These are phyloP conservation scores for Pluvianellus socialis DNA, from an alignment of 2,113 vertebrate genomes.

Conservation along the genomic window DNA sequence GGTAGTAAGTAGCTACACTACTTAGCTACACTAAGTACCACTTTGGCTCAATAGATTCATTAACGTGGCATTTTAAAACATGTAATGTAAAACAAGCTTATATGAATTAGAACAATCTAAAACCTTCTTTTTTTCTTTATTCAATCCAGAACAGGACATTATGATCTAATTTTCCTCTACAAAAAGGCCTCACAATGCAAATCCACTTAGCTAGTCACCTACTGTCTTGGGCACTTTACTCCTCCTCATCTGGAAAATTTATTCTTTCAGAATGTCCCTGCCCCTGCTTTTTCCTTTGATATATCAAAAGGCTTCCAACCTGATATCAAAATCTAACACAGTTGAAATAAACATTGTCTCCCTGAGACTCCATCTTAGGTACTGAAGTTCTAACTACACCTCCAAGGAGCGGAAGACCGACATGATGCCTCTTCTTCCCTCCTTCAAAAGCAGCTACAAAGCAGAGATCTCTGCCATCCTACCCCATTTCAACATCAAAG, in stretches of 20 bases:
- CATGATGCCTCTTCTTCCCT: accelerated
- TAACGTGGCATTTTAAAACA: not conserved
- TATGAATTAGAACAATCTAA: not conserved
- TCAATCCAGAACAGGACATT: not conserved
- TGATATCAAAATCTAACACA: not conserved
- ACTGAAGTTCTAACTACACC: not conserved
- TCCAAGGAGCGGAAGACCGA: not conserved
- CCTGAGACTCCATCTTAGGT: not conserved
- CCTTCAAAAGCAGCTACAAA: not conserved
- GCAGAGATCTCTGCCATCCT: not conserved
- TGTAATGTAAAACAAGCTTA: not conserved
- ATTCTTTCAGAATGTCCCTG: not conserved
- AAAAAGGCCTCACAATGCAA: not conserved
- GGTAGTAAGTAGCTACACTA: not conserved
- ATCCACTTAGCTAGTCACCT: not conserved
- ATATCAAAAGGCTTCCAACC: not conserved
- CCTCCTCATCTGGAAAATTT: not conserved
- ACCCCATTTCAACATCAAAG: not conserved
- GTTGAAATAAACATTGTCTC: not conserved
- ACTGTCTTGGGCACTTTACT: not conserved
- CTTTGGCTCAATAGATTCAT: not conserved
- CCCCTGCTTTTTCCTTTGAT: not conserved
- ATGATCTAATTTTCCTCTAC: not conserved
- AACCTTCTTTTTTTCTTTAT: not conserved
- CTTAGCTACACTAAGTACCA: not conserved